These are phyloP conservation scores for Rhinoraja longicauda DNA, from an alignment of 2,797 vertebrate genomes.

Conservation along the genomic window DNA sequence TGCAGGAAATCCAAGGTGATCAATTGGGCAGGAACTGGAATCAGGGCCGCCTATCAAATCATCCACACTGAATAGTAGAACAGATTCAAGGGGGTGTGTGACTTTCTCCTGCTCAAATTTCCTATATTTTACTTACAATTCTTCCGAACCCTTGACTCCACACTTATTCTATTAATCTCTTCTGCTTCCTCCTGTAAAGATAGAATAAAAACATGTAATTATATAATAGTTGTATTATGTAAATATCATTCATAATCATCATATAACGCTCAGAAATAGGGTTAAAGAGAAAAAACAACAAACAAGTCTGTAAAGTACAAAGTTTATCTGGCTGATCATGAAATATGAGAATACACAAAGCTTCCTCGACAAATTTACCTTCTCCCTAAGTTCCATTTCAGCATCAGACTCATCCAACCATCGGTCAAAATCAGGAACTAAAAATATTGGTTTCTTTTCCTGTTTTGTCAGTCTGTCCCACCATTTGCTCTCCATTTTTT, in stretches of 20 bases:
- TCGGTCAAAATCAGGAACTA: conserved; percentile 87
- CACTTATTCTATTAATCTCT: conserved; percentile 71
- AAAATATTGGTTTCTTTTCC: conserved; percentile 80
- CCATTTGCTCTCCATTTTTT: conserved; percentile 76
- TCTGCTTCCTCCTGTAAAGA: conserved; percentile 73
- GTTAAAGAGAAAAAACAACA: no score
- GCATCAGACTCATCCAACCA: conserved; percentile 95
- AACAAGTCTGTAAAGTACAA: not conserved
- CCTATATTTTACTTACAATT: conserved; percentile 65
- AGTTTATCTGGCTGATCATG: not conserved
- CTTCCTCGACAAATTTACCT: conserved; percentile 58
- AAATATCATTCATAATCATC: not conserved
- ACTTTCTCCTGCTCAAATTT: no score
- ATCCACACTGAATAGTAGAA: no score
- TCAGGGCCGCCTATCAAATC: no score
- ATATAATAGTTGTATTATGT: not conserved
- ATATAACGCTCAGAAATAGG: no score
- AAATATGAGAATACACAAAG: conserved; percentile 7
- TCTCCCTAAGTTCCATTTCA: conserved; percentile 84
- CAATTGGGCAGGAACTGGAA: no score
- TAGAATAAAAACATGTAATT: conserved; percentile 26
- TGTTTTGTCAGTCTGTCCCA: conserved; percentile 82
- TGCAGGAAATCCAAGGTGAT: no score
- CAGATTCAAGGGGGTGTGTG: no score
- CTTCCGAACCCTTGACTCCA: conserved; percentile 67